A percentile compares a stretch with the other conserved stretches of the same genome.
These are phyloP conservation scores for Paraplagusia blochii DNA, from an alignment of 2,113 vertebrate genomes.

Conservation along the genomic window DNA sequence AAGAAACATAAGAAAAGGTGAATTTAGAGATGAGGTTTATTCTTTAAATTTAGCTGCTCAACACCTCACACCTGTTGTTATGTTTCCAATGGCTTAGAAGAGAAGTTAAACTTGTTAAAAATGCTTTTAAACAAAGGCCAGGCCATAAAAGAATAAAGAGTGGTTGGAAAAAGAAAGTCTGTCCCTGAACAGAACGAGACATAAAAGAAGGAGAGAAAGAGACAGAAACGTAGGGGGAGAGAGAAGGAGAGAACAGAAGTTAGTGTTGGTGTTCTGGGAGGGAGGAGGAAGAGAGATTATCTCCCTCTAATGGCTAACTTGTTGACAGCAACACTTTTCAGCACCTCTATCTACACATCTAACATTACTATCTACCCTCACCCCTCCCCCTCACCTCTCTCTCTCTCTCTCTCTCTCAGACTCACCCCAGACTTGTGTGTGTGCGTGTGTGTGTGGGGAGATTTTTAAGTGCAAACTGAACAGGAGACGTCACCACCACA, in stretches of 20 bases:
- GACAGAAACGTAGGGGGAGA: constrained; percentile 2
- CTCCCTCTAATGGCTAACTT: constrained; percentile 62
- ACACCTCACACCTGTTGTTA: too few species aligned
- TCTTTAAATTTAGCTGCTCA: too few species aligned
- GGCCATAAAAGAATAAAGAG: neutral
- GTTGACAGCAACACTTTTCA: constrained; percentile 68
- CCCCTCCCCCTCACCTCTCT: too few species aligned
- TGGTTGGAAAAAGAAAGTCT: neutral
- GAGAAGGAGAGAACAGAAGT: constrained; percentile 41
- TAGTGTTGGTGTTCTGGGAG: constrained; percentile 24
- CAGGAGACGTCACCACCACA: constrained; percentile 44
- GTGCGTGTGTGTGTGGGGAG: too few species aligned
- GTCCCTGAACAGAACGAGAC: neutral
- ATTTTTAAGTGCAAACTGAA: constrained; percentile 3
- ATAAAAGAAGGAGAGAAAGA: neutral
- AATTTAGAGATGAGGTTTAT: too few species aligned
- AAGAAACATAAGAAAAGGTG: too few species aligned
- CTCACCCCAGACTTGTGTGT: constrained; percentile 17
- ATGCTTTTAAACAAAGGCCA: too few species aligned
- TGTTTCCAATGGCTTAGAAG: too few species aligned
- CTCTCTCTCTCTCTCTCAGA: constrained; percentile 20
- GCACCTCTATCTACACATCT: constrained; percentile 60
- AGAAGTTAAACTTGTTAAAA: too few species aligned
- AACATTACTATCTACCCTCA: constrained; percentile 42
- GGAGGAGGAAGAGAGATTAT: constrained; percentile 60